Percentiles rank a stretch among this genome's conserved stretches.
Conservation (phyloP, 2,888 invertebrate species). For the Linnaemya tessellans region DNA sequence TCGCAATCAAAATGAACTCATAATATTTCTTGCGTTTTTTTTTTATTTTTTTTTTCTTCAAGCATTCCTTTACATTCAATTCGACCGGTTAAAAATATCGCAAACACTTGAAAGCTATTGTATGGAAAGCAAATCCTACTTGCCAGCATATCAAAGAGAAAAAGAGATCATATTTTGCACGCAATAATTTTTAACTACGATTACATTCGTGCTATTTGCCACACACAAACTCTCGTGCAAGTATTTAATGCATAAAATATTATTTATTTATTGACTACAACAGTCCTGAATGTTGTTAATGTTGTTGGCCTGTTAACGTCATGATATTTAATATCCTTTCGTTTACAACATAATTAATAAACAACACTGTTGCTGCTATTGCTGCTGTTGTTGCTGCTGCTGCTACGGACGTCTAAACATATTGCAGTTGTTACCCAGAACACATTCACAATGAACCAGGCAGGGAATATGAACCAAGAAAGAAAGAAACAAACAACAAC, state of each 20-base stretch:
- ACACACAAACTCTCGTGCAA: slow-evolving; percentile 21
- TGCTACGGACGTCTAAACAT: not conserved
- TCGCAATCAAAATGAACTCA: no score
- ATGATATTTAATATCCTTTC: slow-evolving; percentile 72
- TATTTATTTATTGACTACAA: slow-evolving; percentile 65
- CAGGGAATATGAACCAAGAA: slow-evolving; percentile 42
- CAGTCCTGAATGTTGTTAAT: slow-evolving; percentile 62
- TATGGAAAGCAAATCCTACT: slow-evolving; percentile 10
- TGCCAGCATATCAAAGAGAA: not conserved
- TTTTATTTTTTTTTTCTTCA: no score
- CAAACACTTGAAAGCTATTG: not conserved
- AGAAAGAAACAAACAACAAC: not conserved
- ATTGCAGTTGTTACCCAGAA: slow-evolving; percentile 2
- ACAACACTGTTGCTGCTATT: slow-evolving; percentile 40
- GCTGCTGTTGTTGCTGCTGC: slow-evolving; percentile 22
- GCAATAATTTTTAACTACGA: slow-evolving; percentile 49
- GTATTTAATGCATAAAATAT: slow-evolving; percentile 21
- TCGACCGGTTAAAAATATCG: not conserved
- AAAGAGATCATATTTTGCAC: slow-evolving; percentile 37
- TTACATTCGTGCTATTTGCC: slow-evolving; percentile 8
- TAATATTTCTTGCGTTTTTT: no score
- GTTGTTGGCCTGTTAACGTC: slow-evolving; percentile 68
- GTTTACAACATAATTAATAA: slow-evolving; percentile 72
- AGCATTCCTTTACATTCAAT: not conserved
- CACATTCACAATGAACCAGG: slow-evolving; percentile 19